These are phyloP conservation scores for Triops cancriformis DNA, from an alignment of 1,140 invertebrate species.

Conservation along the genomic window DNA sequence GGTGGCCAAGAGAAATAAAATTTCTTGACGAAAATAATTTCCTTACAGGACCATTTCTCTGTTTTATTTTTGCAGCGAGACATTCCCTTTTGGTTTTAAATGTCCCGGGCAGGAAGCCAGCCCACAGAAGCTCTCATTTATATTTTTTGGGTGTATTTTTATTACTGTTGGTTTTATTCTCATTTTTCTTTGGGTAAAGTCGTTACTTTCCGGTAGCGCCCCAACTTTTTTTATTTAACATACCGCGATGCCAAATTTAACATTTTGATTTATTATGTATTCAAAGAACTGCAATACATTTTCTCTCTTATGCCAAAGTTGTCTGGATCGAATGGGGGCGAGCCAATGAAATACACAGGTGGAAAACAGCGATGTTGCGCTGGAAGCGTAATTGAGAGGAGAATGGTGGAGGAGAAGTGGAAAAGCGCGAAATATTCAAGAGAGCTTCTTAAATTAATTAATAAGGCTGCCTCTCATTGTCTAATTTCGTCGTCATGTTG, in stretches of 20 bases:
- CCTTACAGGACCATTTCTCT: background rate
- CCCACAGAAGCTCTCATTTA: background rate
- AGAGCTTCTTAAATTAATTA: too few relatives aligned
- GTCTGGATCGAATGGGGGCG: too few relatives aligned
- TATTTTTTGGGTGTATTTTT: background rate
- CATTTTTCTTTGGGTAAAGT: background rate
- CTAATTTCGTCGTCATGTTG: too few relatives aligned
- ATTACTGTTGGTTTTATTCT: background rate
- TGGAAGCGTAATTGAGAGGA: too few relatives aligned
- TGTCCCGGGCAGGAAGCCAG: background rate
- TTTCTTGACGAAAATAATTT: background rate
- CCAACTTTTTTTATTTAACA: background rate
- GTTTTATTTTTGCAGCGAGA: background rate
- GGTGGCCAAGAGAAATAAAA: background rate
- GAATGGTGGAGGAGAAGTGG: too few relatives aligned
- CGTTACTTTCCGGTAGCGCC: background rate
- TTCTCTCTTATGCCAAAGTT: background rate
- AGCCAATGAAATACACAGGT: too few relatives aligned
- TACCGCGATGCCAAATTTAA: background rate
- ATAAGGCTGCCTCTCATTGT: too few relatives aligned
- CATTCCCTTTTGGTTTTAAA: background rate
- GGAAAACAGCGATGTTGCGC: too few relatives aligned
- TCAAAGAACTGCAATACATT: background rate
- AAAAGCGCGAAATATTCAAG: too few relatives aligned
- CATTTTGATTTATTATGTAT: background rate